These are phyloP conservation scores for Propithecus deckenii DNA, from an alignment of 2,797 vertebrate genomes.

Conservation along the genomic window DNA sequence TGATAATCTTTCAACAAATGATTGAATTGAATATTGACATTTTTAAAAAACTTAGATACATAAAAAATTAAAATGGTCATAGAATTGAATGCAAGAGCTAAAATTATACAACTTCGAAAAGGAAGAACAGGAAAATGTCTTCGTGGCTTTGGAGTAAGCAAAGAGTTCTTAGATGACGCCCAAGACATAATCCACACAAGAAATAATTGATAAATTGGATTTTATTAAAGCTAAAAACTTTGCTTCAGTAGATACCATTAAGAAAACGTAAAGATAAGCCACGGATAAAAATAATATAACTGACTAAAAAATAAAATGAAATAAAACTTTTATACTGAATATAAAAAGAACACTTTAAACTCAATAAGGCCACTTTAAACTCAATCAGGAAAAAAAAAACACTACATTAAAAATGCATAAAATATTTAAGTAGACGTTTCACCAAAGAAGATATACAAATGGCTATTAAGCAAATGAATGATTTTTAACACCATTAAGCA, in stretches of 20 bases:
- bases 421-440: background rate
- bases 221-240: background rate
- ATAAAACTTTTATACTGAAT: background rate
- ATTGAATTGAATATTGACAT: background rate
- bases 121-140: background rate
- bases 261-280: background rate
- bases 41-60: background rate
- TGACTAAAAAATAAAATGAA: background rate
- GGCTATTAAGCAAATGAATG: background rate
- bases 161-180: background rate
- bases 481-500: background rate
- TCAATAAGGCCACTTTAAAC: background rate
- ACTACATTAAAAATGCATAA: background rate
- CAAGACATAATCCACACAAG: background rate
- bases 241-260: background rate
- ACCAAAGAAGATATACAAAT: background rate
- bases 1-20: background rate
- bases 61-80: background rate
- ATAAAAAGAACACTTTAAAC: background rate
- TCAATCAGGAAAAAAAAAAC: background rate
- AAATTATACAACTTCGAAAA: background rate
- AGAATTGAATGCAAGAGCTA: background rate
- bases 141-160: background rate
- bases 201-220: background rate
- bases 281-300: background rate